These are phyloP conservation scores for Drosophila baimaii DNA, from an alignment of 1,140 invertebrate genomes.

Conservation along the genomic window DNA sequence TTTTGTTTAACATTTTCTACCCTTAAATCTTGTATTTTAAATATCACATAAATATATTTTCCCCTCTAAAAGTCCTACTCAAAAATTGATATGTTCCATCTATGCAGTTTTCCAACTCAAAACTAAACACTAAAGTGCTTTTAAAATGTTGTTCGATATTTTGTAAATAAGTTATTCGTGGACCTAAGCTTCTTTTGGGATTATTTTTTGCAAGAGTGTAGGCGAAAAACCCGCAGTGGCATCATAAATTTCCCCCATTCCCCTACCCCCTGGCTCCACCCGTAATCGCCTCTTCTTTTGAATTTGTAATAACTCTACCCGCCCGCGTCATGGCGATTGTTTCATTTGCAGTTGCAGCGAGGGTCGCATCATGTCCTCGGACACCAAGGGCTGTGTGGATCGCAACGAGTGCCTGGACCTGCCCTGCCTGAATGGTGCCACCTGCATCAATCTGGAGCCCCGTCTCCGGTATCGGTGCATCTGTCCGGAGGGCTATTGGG, in stretches of 20 bases:
- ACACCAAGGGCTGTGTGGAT: conserved; percentile 87
- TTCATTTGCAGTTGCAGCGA: conserved; percentile 85
- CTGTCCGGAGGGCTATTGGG: conserved; percentile 87
- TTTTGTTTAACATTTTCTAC: background rate
- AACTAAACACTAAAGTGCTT: background rate
- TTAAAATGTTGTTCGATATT: background rate
- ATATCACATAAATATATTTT: background rate
- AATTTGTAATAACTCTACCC: conserved; percentile 32
- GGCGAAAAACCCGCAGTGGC: background rate
- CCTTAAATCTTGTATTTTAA: background rate
- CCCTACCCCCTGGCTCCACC: too few relatives aligned
- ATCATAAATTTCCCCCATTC: conserved; percentile 9
- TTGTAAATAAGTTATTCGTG: background rate
- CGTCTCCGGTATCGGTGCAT: conserved; percentile 85
- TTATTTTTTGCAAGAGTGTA: conserved; percentile 1
- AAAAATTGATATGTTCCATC: too few relatives aligned
- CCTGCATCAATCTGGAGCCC: conserved; percentile 86
- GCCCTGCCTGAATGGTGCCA: conserved; percentile 87
- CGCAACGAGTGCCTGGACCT: conserved; percentile 87
- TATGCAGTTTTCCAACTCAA: background rate
- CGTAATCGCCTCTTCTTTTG: conserved; percentile 28
- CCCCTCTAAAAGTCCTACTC: background rate
- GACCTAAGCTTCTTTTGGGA: background rate
- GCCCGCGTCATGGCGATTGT: background rate
- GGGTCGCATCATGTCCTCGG: conserved; percentile 86